A percentile compares a stretch with the other conserved stretches of the same genome.
Conservation (phyloP, 2,797 vertebrate genomes). For the Sebastes diaconus region DNA sequence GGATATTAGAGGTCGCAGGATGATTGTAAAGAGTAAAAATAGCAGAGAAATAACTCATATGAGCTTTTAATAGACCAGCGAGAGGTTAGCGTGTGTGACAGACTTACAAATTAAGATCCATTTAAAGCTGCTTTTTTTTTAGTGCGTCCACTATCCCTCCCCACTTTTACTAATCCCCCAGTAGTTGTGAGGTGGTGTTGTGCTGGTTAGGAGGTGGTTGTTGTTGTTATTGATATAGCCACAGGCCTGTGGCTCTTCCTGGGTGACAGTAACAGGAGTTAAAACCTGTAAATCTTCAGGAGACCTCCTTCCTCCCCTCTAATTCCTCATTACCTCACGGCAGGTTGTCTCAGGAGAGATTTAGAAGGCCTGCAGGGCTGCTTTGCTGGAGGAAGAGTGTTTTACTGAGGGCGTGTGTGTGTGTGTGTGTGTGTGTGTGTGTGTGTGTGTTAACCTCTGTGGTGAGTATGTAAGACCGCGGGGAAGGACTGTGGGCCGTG, state of each 20-base stretch:
- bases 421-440: slow-evolving; percentile 60
- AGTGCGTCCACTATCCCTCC: not conserved
- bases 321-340: slow-evolving; percentile 82
- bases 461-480: slow-evolving; percentile 62
- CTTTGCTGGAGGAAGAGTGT: slow-evolving; percentile 25
- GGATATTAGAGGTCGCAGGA: not conserved
- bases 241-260: slow-evolving; percentile 72
- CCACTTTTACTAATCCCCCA: slow-evolving; percentile 18
- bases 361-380: slow-evolving; percentile 68
- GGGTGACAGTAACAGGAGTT: slow-evolving; percentile 76
- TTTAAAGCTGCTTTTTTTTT: slow-evolving; percentile 26
- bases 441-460: slow-evolving; percentile 70
- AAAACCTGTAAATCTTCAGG: slow-evolving; percentile 79
- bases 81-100: slow-evolving; percentile 22
- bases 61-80: slow-evolving; percentile 30
- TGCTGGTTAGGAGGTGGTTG: slow-evolving; percentile 35
- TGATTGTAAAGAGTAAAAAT: slow-evolving; percentile 14
- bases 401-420: slow-evolving; percentile 53
- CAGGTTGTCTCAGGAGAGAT: slow-evolving; percentile 76
- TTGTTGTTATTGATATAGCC: slow-evolving; percentile 64
- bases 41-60: slow-evolving; percentile 3
- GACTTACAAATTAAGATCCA: slow-evolving; percentile 22
- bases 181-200: slow-evolving; percentile 31
- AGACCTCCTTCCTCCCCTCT: slow-evolving; percentile 76
- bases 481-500: slow-evolving; percentile 59